A percentile compares a stretch with the other conserved stretches of the same genome.
These are phyloP conservation scores for Yponomeuta evonymella DNA, from an alignment of 2,888 invertebrate genomes.

Conservation along the genomic window DNA sequence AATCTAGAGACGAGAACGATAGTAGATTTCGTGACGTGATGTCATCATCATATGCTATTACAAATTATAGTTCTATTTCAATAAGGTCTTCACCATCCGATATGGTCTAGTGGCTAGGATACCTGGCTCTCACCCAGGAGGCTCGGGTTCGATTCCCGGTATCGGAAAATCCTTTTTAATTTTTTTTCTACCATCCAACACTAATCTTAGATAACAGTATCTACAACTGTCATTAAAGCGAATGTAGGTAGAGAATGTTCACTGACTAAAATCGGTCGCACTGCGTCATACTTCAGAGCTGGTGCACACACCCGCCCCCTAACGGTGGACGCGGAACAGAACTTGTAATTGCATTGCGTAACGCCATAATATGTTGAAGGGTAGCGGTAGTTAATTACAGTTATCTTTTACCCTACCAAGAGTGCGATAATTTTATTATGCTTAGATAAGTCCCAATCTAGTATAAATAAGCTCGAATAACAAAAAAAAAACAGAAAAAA, in stretches of 20 bases:
- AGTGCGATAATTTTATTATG: too few relatives aligned
- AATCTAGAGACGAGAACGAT: too few relatives aligned
- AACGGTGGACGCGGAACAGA: slow-evolving; percentile 3
- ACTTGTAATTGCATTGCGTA: slow-evolving; percentile 25
- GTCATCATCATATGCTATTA: too few relatives aligned
- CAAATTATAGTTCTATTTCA: too few relatives aligned
- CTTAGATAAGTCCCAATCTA: too few relatives aligned
- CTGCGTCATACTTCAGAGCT: not conserved
- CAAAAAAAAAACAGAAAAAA: too few relatives aligned
- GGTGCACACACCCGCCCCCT: not conserved
- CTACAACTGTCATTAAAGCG: not conserved
- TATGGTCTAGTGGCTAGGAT: slow-evolving; percentile 80
- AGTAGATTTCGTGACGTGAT: too few relatives aligned
- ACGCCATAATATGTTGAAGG: slow-evolving; percentile 48
- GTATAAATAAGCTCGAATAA: too few relatives aligned
- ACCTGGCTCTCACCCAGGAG: slow-evolving; percentile 78
- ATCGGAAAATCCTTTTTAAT: slow-evolving; percentile 52
- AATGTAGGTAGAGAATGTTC: not conserved
- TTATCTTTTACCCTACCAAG: not conserved
- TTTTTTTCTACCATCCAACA: not conserved
- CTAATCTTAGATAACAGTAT: not conserved
- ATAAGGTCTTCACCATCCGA: slow-evolving; percentile 43
- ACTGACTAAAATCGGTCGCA: too few relatives aligned
- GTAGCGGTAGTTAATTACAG: slow-evolving; percentile 36
- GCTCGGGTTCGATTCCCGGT: slow-evolving; percentile 80